phyloP scores from a whole-genome alignment of 2,888 invertebrate genomes.

The Aplocera efformata region DNA sequence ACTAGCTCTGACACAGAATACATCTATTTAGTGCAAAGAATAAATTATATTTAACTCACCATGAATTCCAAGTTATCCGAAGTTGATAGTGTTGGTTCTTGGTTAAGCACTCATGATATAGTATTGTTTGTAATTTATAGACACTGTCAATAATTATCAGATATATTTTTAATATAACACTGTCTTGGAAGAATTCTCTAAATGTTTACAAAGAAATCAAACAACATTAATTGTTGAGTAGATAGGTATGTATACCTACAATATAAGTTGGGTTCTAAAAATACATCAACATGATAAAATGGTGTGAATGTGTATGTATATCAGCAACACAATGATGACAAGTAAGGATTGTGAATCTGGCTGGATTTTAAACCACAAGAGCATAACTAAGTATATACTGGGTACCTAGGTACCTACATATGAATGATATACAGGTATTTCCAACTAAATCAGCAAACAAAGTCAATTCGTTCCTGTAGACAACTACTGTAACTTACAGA shows the following conservation, averaged over 20 bases:
- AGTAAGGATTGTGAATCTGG: constrained; percentile 59
- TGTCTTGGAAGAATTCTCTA: constrained; percentile 36
- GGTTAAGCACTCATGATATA: constrained; percentile 36
- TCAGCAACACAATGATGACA: constrained; percentile 68
- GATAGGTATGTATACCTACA: constrained; percentile 24
- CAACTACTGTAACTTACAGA: too few species aligned
- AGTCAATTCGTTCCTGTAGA: too few species aligned
- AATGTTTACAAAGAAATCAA: constrained; percentile 68
- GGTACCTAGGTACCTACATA: too few species aligned
- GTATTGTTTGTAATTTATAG: neutral
- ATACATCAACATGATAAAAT: constrained; percentile 74
- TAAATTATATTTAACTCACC: constrained; percentile 55
- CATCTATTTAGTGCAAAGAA: too few species aligned
- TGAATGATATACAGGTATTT: too few species aligned
- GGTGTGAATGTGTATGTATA: constrained; percentile 67
- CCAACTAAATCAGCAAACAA: too few species aligned
- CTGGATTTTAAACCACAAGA: constrained; percentile 44
- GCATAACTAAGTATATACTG: too few species aligned
- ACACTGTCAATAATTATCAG: constrained; percentile 16
- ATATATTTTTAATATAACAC: constrained; percentile 11
- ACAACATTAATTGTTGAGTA: constrained; percentile 55
- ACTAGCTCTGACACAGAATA: too few species aligned
- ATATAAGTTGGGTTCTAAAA: constrained; percentile 60
- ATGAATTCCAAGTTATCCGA: constrained; percentile 56
- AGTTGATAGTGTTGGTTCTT: constrained; percentile 36